These are phyloP conservation scores for Morelia viridis DNA, from an alignment of 2,797 vertebrate species.

Conservation along the genomic window DNA sequence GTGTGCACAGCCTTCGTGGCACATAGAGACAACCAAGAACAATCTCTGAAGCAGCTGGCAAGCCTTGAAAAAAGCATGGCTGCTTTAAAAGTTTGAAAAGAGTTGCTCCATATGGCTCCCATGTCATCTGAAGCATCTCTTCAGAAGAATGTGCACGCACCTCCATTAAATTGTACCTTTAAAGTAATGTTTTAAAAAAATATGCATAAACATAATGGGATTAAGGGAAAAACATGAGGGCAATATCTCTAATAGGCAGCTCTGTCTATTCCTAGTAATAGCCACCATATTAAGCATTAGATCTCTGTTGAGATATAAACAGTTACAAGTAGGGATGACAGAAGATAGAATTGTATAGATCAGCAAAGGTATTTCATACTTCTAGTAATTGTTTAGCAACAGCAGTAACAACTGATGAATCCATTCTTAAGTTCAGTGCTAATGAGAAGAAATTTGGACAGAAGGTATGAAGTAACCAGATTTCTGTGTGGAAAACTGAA, in stretches of 20 bases:
- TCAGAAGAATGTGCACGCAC: neutral
- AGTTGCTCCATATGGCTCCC: neutral
- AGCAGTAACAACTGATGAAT: neutral
- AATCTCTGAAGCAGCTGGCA: neutral
- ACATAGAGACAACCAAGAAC: neutral
- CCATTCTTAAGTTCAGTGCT: neutral
- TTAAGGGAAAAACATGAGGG: neutral
- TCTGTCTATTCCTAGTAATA: neutral
- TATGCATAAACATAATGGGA: neutral
- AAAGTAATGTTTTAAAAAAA: neutral
- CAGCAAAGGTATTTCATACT: neutral
- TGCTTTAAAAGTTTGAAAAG: neutral
- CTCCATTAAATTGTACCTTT: neutral
- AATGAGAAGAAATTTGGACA: neutral
- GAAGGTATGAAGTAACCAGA: neutral
- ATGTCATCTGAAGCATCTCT: neutral
- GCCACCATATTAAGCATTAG: neutral
- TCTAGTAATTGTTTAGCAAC: neutral
- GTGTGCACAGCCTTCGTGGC: neutral
- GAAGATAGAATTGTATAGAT: neutral
- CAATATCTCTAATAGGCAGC: neutral
- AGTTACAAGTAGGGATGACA: neutral
- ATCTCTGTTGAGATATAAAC: neutral
- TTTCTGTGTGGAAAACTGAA: neutral
- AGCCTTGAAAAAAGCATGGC: neutral